phyloP scores from a whole-genome alignment of 2,113 vertebrate genomes.

The Irena cyanogastra region DNA sequence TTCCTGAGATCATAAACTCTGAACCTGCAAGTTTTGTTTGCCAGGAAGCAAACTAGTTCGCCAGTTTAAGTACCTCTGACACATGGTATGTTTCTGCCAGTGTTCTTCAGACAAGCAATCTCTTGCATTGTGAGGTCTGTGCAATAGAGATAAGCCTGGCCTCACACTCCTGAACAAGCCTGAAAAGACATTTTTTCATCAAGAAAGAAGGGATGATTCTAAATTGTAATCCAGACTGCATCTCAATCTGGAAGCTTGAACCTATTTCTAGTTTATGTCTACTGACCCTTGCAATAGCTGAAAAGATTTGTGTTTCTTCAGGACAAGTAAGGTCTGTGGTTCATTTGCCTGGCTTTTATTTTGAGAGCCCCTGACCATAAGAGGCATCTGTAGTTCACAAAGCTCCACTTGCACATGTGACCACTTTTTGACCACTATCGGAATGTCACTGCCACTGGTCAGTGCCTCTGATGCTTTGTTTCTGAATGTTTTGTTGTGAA shows the following conservation, averaged over 20 bases:
- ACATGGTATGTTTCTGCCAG: background rate
- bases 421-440: background rate
- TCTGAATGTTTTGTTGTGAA: background rate
- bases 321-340: rapidly evolving
- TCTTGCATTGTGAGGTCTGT: background rate
- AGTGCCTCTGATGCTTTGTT: background rate
- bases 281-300: background rate
- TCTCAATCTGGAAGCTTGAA: background rate
- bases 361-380: background rate
- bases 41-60: background rate
- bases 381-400: background rate
- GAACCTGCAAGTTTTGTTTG: background rate
- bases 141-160: background rate
- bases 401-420: background rate
- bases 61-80: background rate
- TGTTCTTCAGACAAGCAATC: background rate
- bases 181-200: background rate
- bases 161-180: background rate
- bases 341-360: background rate
- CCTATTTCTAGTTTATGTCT: background rate
- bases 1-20: background rate
- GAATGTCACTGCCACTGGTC: background rate
- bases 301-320: background rate
- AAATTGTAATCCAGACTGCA: background rate
- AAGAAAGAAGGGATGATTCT: background rate